Conservation (phyloP, 2,797 vertebrate genomes). For the Taenioides sp. region DNA sequence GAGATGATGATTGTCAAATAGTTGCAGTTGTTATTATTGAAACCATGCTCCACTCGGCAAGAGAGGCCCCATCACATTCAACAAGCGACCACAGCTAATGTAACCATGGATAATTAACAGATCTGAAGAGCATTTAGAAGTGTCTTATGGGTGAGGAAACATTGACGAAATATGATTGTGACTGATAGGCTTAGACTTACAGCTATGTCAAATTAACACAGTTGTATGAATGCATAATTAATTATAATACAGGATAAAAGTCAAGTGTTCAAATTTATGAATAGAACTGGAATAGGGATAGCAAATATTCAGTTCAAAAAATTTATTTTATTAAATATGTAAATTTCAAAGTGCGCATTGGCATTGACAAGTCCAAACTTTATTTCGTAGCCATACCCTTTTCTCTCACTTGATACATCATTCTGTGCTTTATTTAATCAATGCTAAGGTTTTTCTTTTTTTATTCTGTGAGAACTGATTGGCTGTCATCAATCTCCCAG, state of each 20-base stretch:
- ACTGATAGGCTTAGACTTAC: conserved; percentile 29
- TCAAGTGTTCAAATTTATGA: conserved; percentile 54
- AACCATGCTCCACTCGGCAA: conserved; percentile 69
- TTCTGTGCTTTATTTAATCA: conserved; percentile 44
- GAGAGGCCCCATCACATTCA: conserved; percentile 43
- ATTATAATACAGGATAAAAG: conserved; percentile 1
- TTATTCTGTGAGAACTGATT: conserved; percentile 37
- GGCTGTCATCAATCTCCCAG: conserved; percentile 59
- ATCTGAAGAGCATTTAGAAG: conserved; percentile 56
- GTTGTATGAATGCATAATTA: conserved; percentile 4
- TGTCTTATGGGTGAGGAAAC: conserved; percentile 43
- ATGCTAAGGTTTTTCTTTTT: neutral
- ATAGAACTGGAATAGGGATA: neutral
- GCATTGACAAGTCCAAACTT: too few species aligned
- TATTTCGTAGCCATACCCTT: too few species aligned
- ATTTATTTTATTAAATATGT: too few species aligned
- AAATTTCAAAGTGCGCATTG: too few species aligned
- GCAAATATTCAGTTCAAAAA: neutral
- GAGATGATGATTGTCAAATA: conserved; percentile 67
- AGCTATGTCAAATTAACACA: conserved; percentile 35
- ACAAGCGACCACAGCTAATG: conserved; percentile 53
- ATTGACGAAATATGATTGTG: conserved; percentile 27
- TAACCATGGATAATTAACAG: conserved; percentile 55
- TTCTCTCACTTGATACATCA: too few species aligned
- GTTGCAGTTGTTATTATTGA: conserved; percentile 68